Percentiles rank a stretch among this genome's conserved stretches.
These are phyloP conservation scores for Selene dorsalis DNA, from an alignment of 2,797 vertebrate species.

Conservation along the genomic window DNA sequence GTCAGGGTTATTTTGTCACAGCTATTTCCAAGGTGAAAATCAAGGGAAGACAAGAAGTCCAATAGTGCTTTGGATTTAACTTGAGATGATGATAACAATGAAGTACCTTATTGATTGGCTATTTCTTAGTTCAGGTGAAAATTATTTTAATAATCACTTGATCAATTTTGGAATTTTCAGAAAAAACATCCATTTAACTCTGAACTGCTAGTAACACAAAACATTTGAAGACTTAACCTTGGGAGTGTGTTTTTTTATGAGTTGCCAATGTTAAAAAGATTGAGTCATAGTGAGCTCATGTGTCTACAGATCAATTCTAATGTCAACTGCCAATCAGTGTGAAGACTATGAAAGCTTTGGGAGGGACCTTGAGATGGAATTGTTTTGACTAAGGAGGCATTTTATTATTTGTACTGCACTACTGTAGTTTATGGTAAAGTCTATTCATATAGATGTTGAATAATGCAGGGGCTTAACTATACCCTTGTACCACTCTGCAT, in stretches of 20 bases:
- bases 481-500: neutral
- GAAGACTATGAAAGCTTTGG: neutral
- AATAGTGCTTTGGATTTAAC: neutral
- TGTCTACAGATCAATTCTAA: neutral
- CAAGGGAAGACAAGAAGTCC: neutral
- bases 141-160: neutral
- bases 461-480: neutral
- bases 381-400: slow-evolving; percentile 6
- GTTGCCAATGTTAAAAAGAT: neutral
- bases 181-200: neutral
- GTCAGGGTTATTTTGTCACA: too few species aligned
- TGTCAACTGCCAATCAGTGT: neutral
- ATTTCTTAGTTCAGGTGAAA: neutral
- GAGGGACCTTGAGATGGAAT: slow-evolving; percentile 4
- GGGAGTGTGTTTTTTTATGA: neutral
- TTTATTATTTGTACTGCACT: neutral
- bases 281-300: neutral
- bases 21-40: neutral
- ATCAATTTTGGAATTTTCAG: neutral
- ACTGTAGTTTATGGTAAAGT: neutral
- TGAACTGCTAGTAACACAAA: too few species aligned
- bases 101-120: neutral
- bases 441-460: neutral
- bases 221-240: neutral
- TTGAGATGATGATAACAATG: neutral